Conservation (phyloP, 2,888 invertebrate species). For the Embidobia sp. region DNA sequence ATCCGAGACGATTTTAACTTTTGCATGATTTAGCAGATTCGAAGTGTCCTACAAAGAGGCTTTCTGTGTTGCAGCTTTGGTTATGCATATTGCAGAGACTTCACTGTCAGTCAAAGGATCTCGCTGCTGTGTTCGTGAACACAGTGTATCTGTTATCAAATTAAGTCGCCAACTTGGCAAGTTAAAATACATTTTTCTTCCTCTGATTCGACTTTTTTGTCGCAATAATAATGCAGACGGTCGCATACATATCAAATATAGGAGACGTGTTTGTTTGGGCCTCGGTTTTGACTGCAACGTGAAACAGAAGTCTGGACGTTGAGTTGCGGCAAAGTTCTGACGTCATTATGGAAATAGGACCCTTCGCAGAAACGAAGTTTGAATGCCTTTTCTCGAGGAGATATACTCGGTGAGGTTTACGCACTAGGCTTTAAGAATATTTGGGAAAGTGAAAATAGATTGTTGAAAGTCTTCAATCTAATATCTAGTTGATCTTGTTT, state of each 20-base stretch:
- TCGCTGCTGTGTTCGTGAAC: slow-evolving; percentile 31
- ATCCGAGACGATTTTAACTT: slow-evolving; percentile 75
- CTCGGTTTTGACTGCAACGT: slow-evolving; percentile 17
- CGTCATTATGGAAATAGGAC: slow-evolving; percentile 77
- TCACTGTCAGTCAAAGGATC: slow-evolving; percentile 77
- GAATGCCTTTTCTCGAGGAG: slow-evolving; percentile 25
- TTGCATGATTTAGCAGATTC: slow-evolving; percentile 76
- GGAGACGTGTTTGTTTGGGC: slow-evolving; percentile 33
- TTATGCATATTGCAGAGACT: slow-evolving; percentile 79
- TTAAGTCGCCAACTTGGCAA: slow-evolving; percentile 32
- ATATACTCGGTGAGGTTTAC: slow-evolving; percentile 54
- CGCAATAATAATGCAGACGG: background rate
- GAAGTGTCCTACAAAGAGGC: slow-evolving; percentile 77
- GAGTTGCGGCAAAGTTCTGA: slow-evolving; percentile 71
- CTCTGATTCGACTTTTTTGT: background rate
- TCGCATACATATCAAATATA: slow-evolving; percentile 13
- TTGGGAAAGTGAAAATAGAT: slow-evolving; percentile 6
- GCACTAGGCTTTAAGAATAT: slow-evolving; percentile 1
- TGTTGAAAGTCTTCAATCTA: background rate
- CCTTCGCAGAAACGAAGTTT: slow-evolving; percentile 67
- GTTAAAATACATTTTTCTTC: slow-evolving; percentile 31
- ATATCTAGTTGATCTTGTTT: background rate
- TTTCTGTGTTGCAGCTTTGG: slow-evolving; percentile 77
- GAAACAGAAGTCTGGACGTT: slow-evolving; percentile 28
- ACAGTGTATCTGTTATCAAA: slow-evolving; percentile 52